A percentile compares a stretch with the other conserved stretches of the same genome.
Evolutionary conservation across 2,797 vertebrate species (phyloP).

Genomic region (Gallinago solitaria): DNA sequence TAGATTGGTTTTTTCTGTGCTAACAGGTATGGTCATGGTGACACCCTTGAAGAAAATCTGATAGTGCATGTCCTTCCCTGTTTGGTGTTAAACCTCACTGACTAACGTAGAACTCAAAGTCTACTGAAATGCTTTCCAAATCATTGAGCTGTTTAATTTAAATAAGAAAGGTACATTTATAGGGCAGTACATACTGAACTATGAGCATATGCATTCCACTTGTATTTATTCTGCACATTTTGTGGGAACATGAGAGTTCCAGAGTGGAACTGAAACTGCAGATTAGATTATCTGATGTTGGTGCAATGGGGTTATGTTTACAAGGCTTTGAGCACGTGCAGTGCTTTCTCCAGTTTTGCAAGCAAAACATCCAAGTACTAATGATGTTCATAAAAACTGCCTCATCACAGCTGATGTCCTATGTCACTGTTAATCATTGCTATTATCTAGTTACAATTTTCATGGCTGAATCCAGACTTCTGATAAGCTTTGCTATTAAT

Average conservation of each 20-base stretch:
- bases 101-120: background rate
- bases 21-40: background rate
- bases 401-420: background rate
- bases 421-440: background rate
- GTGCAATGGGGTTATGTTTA: background rate
- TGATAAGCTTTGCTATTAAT: slow-evolving; percentile 44
- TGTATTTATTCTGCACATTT: background rate
- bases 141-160: background rate
- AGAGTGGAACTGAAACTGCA: background rate
- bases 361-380: background rate
- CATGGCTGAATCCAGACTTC: slow-evolving; percentile 1
- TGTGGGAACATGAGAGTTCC: background rate
- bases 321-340: background rate
- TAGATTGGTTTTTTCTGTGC: background rate
- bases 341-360: background rate
- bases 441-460: background rate
- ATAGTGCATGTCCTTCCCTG: background rate
- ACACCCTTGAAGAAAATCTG: background rate
- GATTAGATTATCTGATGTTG: background rate
- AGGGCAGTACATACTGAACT: background rate
- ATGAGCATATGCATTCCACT: background rate
- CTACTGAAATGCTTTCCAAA: background rate
- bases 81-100: background rate
- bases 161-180: slow-evolving; percentile 2
- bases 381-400: background rate